phyloP scores from a whole-genome alignment of 1,140 invertebrate species.

The Musca vetustissima region DNA sequence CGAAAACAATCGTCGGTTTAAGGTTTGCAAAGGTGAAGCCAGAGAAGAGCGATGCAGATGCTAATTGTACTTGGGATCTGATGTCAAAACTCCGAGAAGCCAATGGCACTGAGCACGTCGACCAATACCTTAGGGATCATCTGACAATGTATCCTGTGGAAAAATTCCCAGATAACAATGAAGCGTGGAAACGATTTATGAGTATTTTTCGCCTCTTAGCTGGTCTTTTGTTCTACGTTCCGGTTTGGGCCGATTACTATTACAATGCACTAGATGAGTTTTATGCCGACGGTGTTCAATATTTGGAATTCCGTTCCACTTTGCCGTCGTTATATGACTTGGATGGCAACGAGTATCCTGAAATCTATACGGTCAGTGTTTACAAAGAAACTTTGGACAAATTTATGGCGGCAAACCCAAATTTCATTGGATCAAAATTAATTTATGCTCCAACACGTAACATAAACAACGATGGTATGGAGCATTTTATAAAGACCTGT shows the following conservation, averaged over 20 bases:
- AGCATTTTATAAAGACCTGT: constrained; percentile 58
- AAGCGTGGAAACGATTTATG: too few species aligned
- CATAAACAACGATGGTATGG: constrained; percentile 48
- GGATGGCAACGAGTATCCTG: constrained; percentile 62
- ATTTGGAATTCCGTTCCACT: too few species aligned
- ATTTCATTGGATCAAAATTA: too few species aligned
- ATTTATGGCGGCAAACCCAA: constrained; percentile 64
- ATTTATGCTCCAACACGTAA: constrained; percentile 69
- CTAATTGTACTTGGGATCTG: constrained; percentile 60
- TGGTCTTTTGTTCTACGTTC: constrained; percentile 71
- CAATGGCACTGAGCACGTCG: constrained; percentile 57
- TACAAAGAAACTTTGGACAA: constrained; percentile 61
- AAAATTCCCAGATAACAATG: too few species aligned
- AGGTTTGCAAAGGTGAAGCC: constrained; percentile 56
- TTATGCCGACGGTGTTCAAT: constrained; percentile 74
- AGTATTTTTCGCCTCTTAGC: too few species aligned
- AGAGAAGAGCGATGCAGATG: constrained; percentile 34
- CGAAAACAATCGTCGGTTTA: constrained; percentile 49
- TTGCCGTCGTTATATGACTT: constrained; percentile 65
- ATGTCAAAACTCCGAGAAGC: constrained; percentile 59
- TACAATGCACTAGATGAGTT: constrained; percentile 71
- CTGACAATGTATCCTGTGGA: constrained; percentile 67
- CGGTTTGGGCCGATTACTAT: constrained; percentile 73
- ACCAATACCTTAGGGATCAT: constrained; percentile 60
- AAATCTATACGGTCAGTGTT: constrained; percentile 61